Base-by-base conservation (phyloP, 2,113 vertebrate genomes). In the Tinamus guttatus region DNA sequence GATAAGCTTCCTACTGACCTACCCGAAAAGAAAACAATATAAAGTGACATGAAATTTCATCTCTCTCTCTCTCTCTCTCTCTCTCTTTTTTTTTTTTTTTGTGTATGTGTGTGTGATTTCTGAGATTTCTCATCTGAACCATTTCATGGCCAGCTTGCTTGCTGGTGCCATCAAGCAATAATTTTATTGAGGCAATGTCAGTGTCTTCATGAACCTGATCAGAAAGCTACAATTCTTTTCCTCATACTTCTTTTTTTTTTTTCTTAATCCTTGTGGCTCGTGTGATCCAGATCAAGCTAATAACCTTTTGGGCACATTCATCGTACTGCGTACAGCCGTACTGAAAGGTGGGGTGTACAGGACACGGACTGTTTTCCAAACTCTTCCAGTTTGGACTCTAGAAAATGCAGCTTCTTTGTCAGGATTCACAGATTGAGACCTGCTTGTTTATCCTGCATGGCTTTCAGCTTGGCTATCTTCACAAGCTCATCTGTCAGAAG, bases 401-500 rank as follows among this genome's bases (percentile, higher is more conserved):
- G 94, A 92, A 93, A 90, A 93, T 64, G 62, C 63, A 93, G 73
- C 45, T 94, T 89, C n/a, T 79, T 25, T 86, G 47, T 87, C 43
- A 58, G 40, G 38, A n/a, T 75, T 92, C 36, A 17, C 81, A 94
- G 91, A 91, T 65, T 95, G 89, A 85, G 78, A 91, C 93, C 94
- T 95, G 89, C 67, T 95, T 96, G 94, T 96, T 95, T 96, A 95
- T 94, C 94, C 95, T 95, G 32, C 87, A 87, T 69, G 84, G 78
- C 86, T 94, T 94, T 95, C 95, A 92, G 84, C 84, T 96, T 96
- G 95, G 84, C 89, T 94, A 80, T 96, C 93, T 95, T 94, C 84
- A 93, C 89, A 96, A 87, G 70, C 91, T 97, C 84, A 87, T 96
- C 91, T 94, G 96, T 94, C 93, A 93, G 79, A 89, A 92, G 81